Conservation (phyloP, 2,113 vertebrate species). For the Lontra canadensis region DNA sequence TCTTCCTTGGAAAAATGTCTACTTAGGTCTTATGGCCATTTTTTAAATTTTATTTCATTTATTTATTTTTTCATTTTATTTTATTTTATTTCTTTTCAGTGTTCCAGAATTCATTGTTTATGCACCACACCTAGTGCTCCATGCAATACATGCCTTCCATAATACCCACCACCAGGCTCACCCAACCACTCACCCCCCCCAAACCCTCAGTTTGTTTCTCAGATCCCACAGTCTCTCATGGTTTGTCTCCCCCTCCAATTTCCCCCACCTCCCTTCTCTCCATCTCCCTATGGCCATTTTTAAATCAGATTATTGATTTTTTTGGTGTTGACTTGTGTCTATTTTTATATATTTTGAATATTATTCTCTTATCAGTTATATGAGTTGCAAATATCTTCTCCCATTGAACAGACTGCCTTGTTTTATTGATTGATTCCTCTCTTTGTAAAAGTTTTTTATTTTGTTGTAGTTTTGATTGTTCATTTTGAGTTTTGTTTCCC, state of each 20-base stretch:
- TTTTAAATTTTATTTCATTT: neutral
- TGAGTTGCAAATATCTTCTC: neutral
- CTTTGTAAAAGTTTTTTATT: neutral
- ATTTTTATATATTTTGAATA: neutral
- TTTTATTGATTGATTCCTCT: neutral
- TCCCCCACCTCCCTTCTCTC: too few species aligned
- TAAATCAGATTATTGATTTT: neutral
- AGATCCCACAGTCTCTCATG: too few species aligned
- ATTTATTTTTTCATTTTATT: too few species aligned
- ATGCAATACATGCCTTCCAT: too few species aligned
- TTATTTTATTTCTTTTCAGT: too few species aligned
- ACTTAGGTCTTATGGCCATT: neutral
- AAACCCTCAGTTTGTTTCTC: too few species aligned
- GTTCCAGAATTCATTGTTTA: too few species aligned
- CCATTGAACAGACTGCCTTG: neutral
- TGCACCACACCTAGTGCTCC: too few species aligned
- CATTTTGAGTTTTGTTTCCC: neutral
- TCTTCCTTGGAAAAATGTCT: too few species aligned
- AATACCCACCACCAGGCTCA: too few species aligned
- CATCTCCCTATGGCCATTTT: neutral
- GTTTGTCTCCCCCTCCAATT: too few species aligned
- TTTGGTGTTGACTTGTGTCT: neutral
- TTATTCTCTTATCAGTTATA: neutral
- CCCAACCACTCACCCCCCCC: too few species aligned
- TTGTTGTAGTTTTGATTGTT: neutral